Base-by-base conservation (phyloP, 2,797 vertebrate genomes). In the Tadarida brasiliensis region DNA sequence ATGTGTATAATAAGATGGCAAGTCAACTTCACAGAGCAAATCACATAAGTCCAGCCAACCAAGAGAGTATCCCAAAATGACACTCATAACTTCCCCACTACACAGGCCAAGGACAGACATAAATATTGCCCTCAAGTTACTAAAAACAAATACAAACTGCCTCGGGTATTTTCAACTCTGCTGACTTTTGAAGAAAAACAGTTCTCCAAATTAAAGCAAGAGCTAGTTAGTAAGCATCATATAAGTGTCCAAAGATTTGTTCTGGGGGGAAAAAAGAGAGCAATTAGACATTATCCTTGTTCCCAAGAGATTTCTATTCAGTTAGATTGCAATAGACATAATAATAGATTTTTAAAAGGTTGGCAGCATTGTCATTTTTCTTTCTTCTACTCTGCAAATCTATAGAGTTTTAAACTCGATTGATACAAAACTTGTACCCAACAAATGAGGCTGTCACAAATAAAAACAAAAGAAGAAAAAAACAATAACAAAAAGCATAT, bases 401-500 rank as follows among this genome's bases (percentile, higher is more conserved):
- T 70, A 20, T 49, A 91, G 33, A 81, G 22, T 74, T 91, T 87
- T 67, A 77, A 71, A 87, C 19, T 49, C 47, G 30, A 7, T 71
- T 77, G 24, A 19, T 35, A 11, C 24, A 51, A 94, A 94, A 87
- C 39, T 82, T 59, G 12, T 51, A 65, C 24, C 35, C 83, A 61
- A 39, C 70, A 90, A 91, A 80, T 30, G 26, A 96, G 35, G 22
- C 49, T 65, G 19, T 68, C 17, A 87, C 35, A 96, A 90, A 90
- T 26, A 3, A 77, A 56, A 94, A 92, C 28, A 22, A 65, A 90
- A 86, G 24, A 61, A 54, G 17, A 54, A 26, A 92, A 26, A 61
- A 91, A 96, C 90, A 68, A 68, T 68, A 77, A 92, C 19, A 84
- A 94, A 89, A 70, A 93, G 20, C 20, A 97, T 44, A 77, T 51